Percentiles rank a stretch among this genome's conserved stretches.
Evolutionary conservation across 2,797 vertebrate species (phyloP).

Genomic region (Crax fasciolata): DNA sequence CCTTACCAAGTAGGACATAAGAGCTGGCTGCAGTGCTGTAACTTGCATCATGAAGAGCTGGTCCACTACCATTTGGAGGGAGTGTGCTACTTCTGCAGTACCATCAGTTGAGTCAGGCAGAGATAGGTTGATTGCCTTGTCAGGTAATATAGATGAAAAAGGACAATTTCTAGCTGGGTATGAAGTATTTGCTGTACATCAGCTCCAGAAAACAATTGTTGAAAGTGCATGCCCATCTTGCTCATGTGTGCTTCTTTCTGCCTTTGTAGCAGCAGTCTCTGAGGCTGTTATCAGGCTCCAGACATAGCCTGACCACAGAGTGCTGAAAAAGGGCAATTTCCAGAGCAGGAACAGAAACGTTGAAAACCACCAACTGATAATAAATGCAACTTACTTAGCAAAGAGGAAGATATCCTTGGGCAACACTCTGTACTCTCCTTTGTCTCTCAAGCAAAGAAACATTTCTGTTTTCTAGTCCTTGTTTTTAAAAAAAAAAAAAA

Average conservation of each 20-base stretch:
- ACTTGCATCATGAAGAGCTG: no score
- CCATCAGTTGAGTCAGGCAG: rapidly evolving
- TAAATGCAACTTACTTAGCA: neutral
- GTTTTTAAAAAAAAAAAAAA: neutral
- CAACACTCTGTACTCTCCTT: neutral
- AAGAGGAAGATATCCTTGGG: slow-evolving; percentile 19
- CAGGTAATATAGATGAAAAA: neutral
- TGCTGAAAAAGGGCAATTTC: neutral
- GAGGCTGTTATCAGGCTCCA: neutral
- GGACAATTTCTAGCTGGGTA: neutral
- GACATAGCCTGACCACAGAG: neutral
- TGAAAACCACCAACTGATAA: neutral
- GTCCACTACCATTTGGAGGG: no score
- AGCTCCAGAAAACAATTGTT: neutral
- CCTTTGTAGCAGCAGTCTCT: neutral
- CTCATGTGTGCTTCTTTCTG: neutral
- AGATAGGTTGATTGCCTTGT: neutral
- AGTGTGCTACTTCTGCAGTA: neutral
- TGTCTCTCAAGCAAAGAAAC: neutral
- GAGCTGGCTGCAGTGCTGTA: neutral
- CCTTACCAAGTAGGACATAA: neutral
- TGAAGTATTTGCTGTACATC: neutral
- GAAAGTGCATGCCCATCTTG: neutral
- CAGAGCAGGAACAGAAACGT: neutral
- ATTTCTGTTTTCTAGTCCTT: neutral